These are phyloP conservation scores for Andrena bucephala DNA, from an alignment of 2,888 invertebrate species.

Conservation along the genomic window DNA sequence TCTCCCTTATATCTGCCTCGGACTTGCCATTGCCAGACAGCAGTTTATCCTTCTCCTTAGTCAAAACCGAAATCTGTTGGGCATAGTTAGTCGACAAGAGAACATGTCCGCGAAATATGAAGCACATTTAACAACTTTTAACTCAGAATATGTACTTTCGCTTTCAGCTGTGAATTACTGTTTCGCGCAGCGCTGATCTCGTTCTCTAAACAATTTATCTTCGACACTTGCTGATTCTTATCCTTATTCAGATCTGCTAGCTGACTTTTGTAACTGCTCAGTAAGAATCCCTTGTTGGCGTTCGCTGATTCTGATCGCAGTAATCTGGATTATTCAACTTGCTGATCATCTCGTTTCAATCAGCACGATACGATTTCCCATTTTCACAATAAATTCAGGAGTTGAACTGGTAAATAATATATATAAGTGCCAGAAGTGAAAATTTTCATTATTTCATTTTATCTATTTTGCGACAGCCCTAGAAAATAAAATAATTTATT, in stretches of 20 bases:
- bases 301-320: slow-evolving; percentile 72
- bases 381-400: too few relatives aligned
- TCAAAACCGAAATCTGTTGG: slow-evolving; percentile 62
- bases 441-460: too few relatives aligned
- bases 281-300: slow-evolving; percentile 71
- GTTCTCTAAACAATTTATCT: slow-evolving; percentile 64
- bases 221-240: slow-evolving; percentile 58
- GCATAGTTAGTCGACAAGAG: too few relatives aligned
- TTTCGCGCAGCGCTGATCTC: slow-evolving; percentile 63
- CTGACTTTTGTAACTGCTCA: slow-evolving; percentile 74
- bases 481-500: too few relatives aligned
- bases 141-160: slow-evolving; percentile 55
- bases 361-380: not conserved
- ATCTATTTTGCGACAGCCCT: too few relatives aligned
- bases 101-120: not conserved
- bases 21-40: slow-evolving; percentile 36
- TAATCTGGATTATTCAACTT: slow-evolving; percentile 61
- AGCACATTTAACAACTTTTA: not conserved
- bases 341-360: not conserved
- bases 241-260: slow-evolving; percentile 68
- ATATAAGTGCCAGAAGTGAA: too few relatives aligned
- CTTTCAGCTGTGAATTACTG: slow-evolving; percentile 70
- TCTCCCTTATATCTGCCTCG: slow-evolving; percentile 8
- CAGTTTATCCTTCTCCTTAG: slow-evolving; percentile 64
- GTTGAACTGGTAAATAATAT: too few relatives aligned